These are phyloP conservation scores for Cerastoderma edule DNA, from an alignment of 2,888 invertebrate species.

Conservation along the genomic window DNA sequence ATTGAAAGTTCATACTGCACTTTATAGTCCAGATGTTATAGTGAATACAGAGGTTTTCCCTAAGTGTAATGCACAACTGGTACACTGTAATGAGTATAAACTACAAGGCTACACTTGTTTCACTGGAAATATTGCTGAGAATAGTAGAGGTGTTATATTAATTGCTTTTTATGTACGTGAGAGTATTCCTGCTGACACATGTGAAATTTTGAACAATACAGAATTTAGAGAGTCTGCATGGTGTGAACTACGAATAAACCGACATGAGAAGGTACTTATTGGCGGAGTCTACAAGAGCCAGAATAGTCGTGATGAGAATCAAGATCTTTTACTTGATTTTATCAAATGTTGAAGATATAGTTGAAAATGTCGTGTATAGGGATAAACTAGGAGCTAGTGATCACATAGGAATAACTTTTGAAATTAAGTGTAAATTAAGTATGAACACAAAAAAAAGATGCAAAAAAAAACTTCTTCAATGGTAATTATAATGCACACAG, in stretches of 20 bases:
- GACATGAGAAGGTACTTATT: slow-evolving; percentile 5
- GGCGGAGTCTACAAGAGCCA: slow-evolving; percentile 23
- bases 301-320: slow-evolving; percentile 1
- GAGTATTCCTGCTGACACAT: slow-evolving; percentile 14
- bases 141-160: slow-evolving; percentile 15
- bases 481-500: slow-evolving; percentile 17
- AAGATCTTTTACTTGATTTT: slow-evolving; percentile 3
- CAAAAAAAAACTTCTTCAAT: slow-evolving; percentile 29
- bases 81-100: too few relatives aligned
- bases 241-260: slow-evolving; percentile 1
- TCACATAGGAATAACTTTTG: too few relatives aligned
- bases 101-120: too few relatives aligned
- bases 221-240: slow-evolving; percentile 21
- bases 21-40: slow-evolving; percentile 13
- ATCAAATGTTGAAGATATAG: too few relatives aligned
- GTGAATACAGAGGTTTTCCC: slow-evolving; percentile 18
- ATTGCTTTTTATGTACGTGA: slow-evolving; percentile 26
- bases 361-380: too few relatives aligned
- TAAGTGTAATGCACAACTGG: too few relatives aligned
- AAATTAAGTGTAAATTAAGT: too few relatives aligned
- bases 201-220: slow-evolving; percentile 4
- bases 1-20: slow-evolving; percentile 8
- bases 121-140: too few relatives aligned
- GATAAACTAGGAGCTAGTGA: too few relatives aligned
- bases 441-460: too few relatives aligned